Evolutionary conservation across 2,797 vertebrate genomes (phyloP).

Genomic region (Sebastes taczanowskii): DNA sequence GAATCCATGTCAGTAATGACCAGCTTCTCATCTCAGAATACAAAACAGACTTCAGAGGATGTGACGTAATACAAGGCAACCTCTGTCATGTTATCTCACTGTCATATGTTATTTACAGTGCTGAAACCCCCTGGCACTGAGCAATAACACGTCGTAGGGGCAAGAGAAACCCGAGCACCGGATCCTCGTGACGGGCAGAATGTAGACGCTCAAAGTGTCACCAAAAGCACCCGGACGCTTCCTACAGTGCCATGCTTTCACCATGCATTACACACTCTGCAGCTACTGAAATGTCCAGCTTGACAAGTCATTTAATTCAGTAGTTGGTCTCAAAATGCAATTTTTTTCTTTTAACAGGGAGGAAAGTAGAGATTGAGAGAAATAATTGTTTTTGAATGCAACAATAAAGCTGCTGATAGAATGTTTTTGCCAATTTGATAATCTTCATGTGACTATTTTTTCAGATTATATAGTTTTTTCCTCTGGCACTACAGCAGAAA

Average conservation of each 20-base stretch:
- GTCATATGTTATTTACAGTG: slow-evolving; percentile 26
- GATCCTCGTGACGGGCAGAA: slow-evolving; percentile 47
- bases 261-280: slow-evolving; percentile 35
- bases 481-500: not conserved
- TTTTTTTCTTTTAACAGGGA: not conserved
- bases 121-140: slow-evolving; percentile 23
- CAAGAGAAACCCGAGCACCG: slow-evolving; percentile 30
- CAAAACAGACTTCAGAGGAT: not conserved
- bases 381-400: not conserved
- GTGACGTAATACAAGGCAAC: not conserved
- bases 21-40: slow-evolving; percentile 11
- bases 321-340: not conserved
- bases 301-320: not conserved
- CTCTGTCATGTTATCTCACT: slow-evolving; percentile 14
- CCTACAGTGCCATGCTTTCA: slow-evolving; percentile 67
- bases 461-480: not conserved
- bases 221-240: slow-evolving; percentile 55
- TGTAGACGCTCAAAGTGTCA: slow-evolving; percentile 9
- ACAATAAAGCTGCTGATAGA: not conserved
- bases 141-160: not conserved
- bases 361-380: not conserved
- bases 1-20: not conserved
- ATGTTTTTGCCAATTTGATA: not conserved
- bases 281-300: slow-evolving; percentile 16
- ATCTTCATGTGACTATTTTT: not conserved